Percentiles rank a stretch among this genome's conserved stretches.
These are phyloP conservation scores for Ormia ochracea DNA, from an alignment of 2,888 invertebrate species.

Conservation along the genomic window DNA sequence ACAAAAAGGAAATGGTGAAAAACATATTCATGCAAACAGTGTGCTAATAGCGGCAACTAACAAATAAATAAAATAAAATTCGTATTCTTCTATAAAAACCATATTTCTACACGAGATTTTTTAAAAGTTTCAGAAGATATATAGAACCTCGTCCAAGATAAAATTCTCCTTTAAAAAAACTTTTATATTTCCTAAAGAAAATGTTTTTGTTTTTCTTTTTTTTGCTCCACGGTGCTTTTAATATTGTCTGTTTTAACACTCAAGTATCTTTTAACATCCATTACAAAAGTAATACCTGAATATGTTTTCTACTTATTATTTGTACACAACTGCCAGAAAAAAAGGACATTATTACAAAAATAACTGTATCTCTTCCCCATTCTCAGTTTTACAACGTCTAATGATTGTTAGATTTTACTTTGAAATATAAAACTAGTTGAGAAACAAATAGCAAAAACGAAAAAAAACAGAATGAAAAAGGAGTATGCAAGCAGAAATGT, in stretches of 20 bases:
- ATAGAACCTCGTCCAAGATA: too few relatives aligned
- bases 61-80: neutral
- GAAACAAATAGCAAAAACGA: too few relatives aligned
- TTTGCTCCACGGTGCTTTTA: neutral
- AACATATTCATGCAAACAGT: slow-evolving; percentile 3
- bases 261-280: neutral
- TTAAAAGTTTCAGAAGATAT: too few relatives aligned
- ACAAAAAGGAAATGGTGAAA: slow-evolving; percentile 15
- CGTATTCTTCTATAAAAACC: neutral
- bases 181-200: too few relatives aligned
- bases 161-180: too few relatives aligned
- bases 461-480: too few relatives aligned
- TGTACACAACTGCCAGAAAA: neutral
- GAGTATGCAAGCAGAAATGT: slow-evolving; percentile 18
- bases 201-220: neutral
- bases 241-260: too few relatives aligned
- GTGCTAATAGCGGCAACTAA: neutral
- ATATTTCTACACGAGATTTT: too few relatives aligned
- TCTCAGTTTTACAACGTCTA: slow-evolving; percentile 1
- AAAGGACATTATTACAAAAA: neutral
- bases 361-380: neutral
- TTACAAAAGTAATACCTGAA: slow-evolving; percentile 37
- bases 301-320: slow-evolving; percentile 35
- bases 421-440: neutral
- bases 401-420: slow-evolving; percentile 37